Conservation (phyloP, 2,113 vertebrate genomes). For the Acrocephalus arundinaceus region DNA sequence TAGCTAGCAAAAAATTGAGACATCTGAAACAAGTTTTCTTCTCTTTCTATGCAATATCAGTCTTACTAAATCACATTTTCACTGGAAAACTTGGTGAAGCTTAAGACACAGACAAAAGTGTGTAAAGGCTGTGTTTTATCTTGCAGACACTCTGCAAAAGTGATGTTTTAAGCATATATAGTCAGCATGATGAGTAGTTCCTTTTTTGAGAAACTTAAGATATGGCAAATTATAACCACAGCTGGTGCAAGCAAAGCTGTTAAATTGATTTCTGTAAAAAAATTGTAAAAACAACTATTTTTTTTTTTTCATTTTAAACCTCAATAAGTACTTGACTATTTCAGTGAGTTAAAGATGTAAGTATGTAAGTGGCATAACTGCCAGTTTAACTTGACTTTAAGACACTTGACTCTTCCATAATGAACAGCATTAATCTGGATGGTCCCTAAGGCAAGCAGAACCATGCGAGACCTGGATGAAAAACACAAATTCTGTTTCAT, state of each 20-base stretch:
- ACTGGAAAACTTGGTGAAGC: not conserved
- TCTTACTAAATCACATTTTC: not conserved
- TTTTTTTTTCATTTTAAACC: not conserved
- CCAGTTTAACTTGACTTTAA: not conserved
- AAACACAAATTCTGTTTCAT: not conserved
- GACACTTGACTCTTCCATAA: not conserved
- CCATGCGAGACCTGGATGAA: not conserved
- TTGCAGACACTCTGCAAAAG: not conserved
- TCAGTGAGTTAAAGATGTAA: not conserved
- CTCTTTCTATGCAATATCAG: not conserved
- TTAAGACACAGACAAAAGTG: not conserved
- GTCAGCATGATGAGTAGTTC: slow-evolving; percentile 49
- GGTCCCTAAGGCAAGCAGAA: not conserved
- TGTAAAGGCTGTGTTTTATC: not conserved
- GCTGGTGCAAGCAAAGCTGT: not conserved
- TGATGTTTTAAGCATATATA: slow-evolving; percentile 28
- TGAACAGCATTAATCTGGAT: not conserved
- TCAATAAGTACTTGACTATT: not conserved
- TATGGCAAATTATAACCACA: not conserved
- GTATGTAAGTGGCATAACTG: not conserved
- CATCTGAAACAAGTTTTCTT: not conserved
- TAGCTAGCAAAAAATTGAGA: not conserved
- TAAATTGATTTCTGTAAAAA: not conserved
- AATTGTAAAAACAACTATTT: not conserved
- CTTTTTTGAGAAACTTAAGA: slow-evolving; percentile 55